These are phyloP conservation scores for Bellardia bayeri DNA, from an alignment of 2,888 invertebrate genomes.

Conservation along the genomic window DNA sequence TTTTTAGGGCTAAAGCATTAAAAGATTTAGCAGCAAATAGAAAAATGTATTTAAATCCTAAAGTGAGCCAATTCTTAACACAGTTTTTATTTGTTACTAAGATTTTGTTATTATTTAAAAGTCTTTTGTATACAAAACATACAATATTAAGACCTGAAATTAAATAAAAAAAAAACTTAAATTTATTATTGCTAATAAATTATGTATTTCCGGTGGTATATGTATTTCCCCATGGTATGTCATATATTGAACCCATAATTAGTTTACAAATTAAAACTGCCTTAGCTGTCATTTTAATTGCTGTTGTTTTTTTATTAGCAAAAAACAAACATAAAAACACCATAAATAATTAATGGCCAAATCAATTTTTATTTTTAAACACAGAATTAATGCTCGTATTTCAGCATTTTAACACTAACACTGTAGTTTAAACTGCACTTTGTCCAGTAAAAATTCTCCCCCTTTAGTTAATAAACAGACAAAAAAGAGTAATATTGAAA, in stretches of 20 bases:
- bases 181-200: too few relatives aligned
- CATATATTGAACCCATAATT: background rate
- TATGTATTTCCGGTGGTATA: too few relatives aligned
- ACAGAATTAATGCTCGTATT: conserved; percentile 14
- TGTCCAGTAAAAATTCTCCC: background rate
- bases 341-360: conserved; percentile 7
- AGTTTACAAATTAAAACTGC: conserved; percentile 8
- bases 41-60: too few relatives aligned
- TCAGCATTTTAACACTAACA: conserved; percentile 22
- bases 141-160: too few relatives aligned
- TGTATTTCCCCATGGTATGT: background rate
- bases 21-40: too few relatives aligned
- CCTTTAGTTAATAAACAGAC: background rate
- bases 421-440: conserved; percentile 3
- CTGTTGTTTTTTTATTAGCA: background rate
- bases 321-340: background rate
- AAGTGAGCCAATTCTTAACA: too few relatives aligned
- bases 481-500: background rate
- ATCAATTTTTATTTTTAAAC: conserved; percentile 27
- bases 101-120: too few relatives aligned
- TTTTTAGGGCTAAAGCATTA: too few relatives aligned
- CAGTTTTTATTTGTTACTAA: too few relatives aligned
- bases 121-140: too few relatives aligned
- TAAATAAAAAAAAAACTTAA: too few relatives aligned
- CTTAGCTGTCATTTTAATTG: conserved; percentile 13